Base-by-base conservation (phyloP, 2,797 vertebrate species). In the Silurus aristotelis region DNA sequence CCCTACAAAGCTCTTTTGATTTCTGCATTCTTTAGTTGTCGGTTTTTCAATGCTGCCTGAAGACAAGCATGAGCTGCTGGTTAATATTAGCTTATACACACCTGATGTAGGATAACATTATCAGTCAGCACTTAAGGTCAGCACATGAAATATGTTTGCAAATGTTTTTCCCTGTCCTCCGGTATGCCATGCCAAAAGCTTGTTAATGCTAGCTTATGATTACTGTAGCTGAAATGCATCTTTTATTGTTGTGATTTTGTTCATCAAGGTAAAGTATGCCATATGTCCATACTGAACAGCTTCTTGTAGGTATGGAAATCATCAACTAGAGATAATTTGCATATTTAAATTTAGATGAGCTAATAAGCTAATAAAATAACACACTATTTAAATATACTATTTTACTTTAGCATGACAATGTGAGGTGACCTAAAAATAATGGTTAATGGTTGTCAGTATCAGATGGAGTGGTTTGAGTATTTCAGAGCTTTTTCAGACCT, bases 1-100 rank as follows among this genome's bases (percentile, higher is more conserved):
- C n/a, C 76, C 43, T 80, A 25, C n/a, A 80, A 72, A 72, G 84
- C 56, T 60, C 25, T 60, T 85, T 67, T 82, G 84, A 76, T 77
- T 86, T 56, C 73, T 81, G 73, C 73, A 73, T 68, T 85, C 31
- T 77, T 76, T 85, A 67, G 67, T 76, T 58, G 67, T 80, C 43
- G 5, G 76, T 14, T 73, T 85, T 73, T 8, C 81, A 58, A 80
- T 10, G 12, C 56, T 9, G n/a, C 38, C 25, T 52, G 76, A 85
- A 58, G 60, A 56, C 20, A 22, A 38, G 7, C 15, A 22, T 20
- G 17, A 63, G 66, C 79, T 75, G 27, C 55, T 80, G 27, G 9
- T 75, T 56, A 15, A 22, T 55, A 64, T 63, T 80, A 55, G 25
- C 25, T 68, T 68, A 67, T 67, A 38, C 68, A 66, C 25, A 67